Base-by-base conservation (phyloP, 2,113 vertebrate species). In the Megaleporinus macrocephalus region DNA sequence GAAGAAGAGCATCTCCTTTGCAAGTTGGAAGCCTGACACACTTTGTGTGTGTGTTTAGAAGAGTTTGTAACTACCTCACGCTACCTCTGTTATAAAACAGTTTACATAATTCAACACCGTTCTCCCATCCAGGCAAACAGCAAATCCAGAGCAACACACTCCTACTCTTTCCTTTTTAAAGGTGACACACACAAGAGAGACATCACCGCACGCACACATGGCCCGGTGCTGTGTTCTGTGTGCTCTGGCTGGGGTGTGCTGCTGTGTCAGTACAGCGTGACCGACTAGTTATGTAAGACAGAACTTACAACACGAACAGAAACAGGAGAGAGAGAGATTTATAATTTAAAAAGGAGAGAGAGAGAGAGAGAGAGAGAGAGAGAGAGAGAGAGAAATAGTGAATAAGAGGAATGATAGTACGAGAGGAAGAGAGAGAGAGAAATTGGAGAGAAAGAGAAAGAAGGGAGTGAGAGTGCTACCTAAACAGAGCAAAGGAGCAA, bases 231-330 rank as follows among this genome's bases (percentile, higher is more conserved):
- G n/a, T 22, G 20, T 36, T 20, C 49, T 61, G 61, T 73, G 57
- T 36, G 59, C 59, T 51, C 22, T 63, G 47, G 26, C 47, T 53
- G 29, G 61, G 61, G 57, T 62, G 26, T 57, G 65, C n/a, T 63
- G 47, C 44, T 73, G 57, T 76, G 61, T 82, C 18, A 22, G 69
- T 83, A 83, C 78, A 80, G 49, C 76, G 83, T 53, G 47, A 85
- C 83, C 33, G 66, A 16, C 70, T 62, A 65, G 86, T 90, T 92
- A 90, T 80, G 86, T 85, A 93, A 92, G 86, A 81, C 62, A 68
- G 63, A 26, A 84, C 84, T 87, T 80, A 22, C 55, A 87, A 86
- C 51, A 5, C 73, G 82, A 69, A 59, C 16, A 47, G 1, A 2
- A 29, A 63, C 55, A 47, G 30, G 79, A 73, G 12, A 73, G 26